Base-by-base conservation (phyloP, 2,797 vertebrate genomes). In the Siniperca obscura region DNA sequence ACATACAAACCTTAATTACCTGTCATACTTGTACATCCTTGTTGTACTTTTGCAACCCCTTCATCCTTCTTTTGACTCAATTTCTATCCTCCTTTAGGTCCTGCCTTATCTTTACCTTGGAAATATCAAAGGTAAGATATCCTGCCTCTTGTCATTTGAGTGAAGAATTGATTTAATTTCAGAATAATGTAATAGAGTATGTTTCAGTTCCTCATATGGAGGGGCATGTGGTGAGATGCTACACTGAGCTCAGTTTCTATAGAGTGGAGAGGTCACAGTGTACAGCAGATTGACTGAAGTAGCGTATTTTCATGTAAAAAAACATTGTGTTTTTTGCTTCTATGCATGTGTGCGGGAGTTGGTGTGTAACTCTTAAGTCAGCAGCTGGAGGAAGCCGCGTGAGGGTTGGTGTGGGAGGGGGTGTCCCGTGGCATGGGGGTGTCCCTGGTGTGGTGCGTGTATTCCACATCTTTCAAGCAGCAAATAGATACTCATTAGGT, bases 71-170 rank as follows among this genome's bases (percentile, higher is more conserved):
- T 64, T 46, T 76, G 38, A 36, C 36, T 38, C 1, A 0, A 0
- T 74, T 30, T 82, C 16, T 2, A 30, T n/a, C 34, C 71, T 30
- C 74, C 36, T 78, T 66, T 86, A 98, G 97, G 95, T 98, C 87
- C 95, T 98, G 83, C 96, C 97, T 46, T 94, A 96, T 89, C 95
- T 97, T 64, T 98, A 96, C 90, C 95, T 98, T 61, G 97, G 97
- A 88, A 98, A 97, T 93, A 94, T 97, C 86, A 98, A 96, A 97
- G 97, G 97, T 98, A 93, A 92, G 85, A n/a, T 2, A 9, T 27
- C 44, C n/a, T 8, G 42, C 40, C 21, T 64, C 5, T 36, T 61
- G n/a, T 65, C 66, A 64, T 70, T 60, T 78, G 56, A 79, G 70
- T 83, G n/a, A 74, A 74, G n/a, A 83, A 81, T 62, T 69, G 25